Percentiles rank a stretch among this genome's conserved stretches.
Evolutionary conservation across 2,797 vertebrate species (phyloP).

Genomic region (Staurois parvus): DNA sequence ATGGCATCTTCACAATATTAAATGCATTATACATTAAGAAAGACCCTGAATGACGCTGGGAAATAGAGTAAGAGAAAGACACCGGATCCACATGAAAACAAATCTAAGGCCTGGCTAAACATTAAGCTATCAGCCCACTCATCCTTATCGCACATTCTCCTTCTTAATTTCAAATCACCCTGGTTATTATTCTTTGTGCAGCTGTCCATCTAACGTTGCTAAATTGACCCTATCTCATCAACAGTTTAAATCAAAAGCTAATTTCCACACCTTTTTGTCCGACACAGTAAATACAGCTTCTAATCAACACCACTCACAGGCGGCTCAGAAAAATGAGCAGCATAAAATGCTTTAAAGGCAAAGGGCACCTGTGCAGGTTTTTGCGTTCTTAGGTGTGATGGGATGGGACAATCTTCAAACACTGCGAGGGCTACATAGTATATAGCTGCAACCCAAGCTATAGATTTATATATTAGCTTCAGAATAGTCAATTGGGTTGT

Average conservation of each 20-base stretch:
- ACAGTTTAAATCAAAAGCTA: slow-evolving; percentile 65
- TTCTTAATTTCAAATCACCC: slow-evolving; percentile 52
- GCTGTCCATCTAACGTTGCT: slow-evolving; percentile 50
- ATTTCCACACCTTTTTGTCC: slow-evolving; percentile 61
- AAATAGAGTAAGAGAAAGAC: not conserved
- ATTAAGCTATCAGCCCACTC: not conserved
- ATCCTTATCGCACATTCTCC: slow-evolving; percentile 20
- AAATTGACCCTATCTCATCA: slow-evolving; percentile 59
- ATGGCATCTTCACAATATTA: slow-evolving; percentile 23
- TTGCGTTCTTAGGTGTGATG: no score
- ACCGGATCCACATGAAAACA: not conserved
- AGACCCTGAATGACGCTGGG: not conserved
- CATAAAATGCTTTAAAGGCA: slow-evolving; percentile 8
- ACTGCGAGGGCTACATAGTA: no score
- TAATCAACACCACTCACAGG: slow-evolving; percentile 48
- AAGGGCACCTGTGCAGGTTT: not conserved
- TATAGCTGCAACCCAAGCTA: no score
- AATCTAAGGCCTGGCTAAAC: slow-evolving; percentile 16
- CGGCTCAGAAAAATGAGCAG: not conserved
- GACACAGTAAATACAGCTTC: slow-evolving; percentile 60
- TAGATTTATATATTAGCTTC: not conserved
- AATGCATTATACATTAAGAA: slow-evolving; percentile 37
- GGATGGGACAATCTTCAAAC: no score
- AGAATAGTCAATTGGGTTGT: not conserved
- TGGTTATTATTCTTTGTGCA: slow-evolving; percentile 57